These are phyloP conservation scores for Drosophila takahashii DNA, from an alignment of 1,140 invertebrate species.

Conservation along the genomic window DNA sequence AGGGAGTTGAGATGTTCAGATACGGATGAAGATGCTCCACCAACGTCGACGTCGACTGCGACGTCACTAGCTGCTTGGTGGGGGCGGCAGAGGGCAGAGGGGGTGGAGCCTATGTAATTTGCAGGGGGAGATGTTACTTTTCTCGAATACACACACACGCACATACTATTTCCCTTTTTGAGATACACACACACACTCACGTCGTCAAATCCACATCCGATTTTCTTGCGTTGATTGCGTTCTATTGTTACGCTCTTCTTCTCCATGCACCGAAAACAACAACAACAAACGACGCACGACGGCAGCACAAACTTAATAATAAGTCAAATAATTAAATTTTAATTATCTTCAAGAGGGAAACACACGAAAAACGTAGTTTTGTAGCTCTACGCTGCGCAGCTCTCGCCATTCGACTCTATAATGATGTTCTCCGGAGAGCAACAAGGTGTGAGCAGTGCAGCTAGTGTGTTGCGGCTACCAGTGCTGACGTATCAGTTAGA, in stretches of 20 bases:
- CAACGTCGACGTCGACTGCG: slow-evolving; percentile 28
- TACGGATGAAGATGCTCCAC: slow-evolving; percentile 26
- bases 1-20: slow-evolving; percentile 52
- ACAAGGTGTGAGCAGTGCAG: slow-evolving; percentile 65
- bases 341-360: slow-evolving; percentile 75
- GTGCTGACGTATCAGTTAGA: too few species aligned
- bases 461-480: slow-evolving; percentile 15
- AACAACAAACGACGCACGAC: slow-evolving; percentile 26
- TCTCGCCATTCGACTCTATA: slow-evolving; percentile 57
- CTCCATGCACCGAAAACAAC: slow-evolving; percentile 39
- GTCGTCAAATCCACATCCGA: slow-evolving; percentile 50
- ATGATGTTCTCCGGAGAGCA: slow-evolving; percentile 69
- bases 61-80: slow-evolving; percentile 45
- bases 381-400: slow-evolving; percentile 59
- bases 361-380: slow-evolving; percentile 66
- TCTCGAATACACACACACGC: slow-evolving; percentile 76
- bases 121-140: slow-evolving; percentile 67
- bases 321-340: slow-evolving; percentile 81
- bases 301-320: slow-evolving; percentile 74
- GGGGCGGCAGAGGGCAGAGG: slow-evolving; percentile 6
- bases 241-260: slow-evolving; percentile 37
- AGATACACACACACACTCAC: slow-evolving; percentile 68
- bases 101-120: slow-evolving; percentile 23
- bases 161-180: slow-evolving; percentile 64
- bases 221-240: slow-evolving; percentile 64